Evolutionary conservation across 2,888 invertebrate species (phyloP).

Genomic region (Drosophila nr. perissopoda): DNA sequence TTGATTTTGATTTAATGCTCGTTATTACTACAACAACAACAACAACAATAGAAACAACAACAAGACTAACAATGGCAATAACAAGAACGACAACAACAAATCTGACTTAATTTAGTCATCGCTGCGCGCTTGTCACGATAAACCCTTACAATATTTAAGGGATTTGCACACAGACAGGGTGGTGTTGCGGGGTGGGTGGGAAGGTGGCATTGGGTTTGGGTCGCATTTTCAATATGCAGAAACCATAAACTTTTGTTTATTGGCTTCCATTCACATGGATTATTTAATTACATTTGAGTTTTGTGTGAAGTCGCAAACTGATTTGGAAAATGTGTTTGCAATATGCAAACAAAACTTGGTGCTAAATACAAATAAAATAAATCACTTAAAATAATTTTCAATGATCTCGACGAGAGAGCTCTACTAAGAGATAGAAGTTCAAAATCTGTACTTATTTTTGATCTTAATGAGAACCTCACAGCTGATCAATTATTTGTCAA

Average conservation of each 20-base stretch:
- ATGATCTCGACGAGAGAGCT: background rate
- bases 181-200: background rate
- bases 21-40: slow-evolving; percentile 49
- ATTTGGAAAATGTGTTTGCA: slow-evolving; percentile 24
- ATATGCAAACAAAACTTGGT: slow-evolving; percentile 20
- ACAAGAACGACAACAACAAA: slow-evolving; percentile 15
- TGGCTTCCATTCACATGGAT: slow-evolving; percentile 7
- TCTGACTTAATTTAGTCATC: slow-evolving; percentile 72
- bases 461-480: background rate
- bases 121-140: slow-evolving; percentile 60
- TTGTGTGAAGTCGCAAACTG: slow-evolving; percentile 1
- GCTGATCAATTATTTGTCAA: background rate
- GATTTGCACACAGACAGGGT: background rate
- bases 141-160: slow-evolving; percentile 18
- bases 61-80: slow-evolving; percentile 37
- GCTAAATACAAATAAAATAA: slow-evolving; percentile 1
- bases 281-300: slow-evolving; percentile 32
- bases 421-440: background rate
- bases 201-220: background rate
- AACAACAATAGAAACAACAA: slow-evolving; percentile 26
- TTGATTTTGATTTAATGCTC: slow-evolving; percentile 69
- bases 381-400: background rate
- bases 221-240: slow-evolving; percentile 40
- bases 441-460: background rate
- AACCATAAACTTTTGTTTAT: slow-evolving; percentile 47